Evolutionary conservation across 2,113 vertebrate species (phyloP).

Genomic region (Aspiorhynchus laticeps): DNA sequence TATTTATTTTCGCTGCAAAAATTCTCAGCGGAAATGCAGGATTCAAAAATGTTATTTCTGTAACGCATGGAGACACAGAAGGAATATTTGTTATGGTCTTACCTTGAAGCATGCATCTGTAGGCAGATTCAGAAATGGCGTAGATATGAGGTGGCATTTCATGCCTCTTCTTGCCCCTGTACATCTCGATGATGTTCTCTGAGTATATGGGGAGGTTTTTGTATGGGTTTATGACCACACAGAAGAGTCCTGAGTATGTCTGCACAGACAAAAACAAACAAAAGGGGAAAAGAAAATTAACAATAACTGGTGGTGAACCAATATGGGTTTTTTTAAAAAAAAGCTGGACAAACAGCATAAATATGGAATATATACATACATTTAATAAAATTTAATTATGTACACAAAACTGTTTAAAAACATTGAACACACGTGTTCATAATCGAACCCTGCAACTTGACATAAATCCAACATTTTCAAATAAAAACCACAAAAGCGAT

Average conservation of each 20-base stretch:
- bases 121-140: constrained; percentile 96
- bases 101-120: constrained; percentile 99
- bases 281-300: not conserved
- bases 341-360: not conserved
- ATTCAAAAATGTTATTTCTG: not conserved
- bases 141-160: constrained; percentile 99
- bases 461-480: too few relatives aligned
- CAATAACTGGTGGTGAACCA: not conserved
- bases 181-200: constrained; percentile 99
- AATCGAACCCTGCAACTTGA: too few relatives aligned
- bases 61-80: not conserved
- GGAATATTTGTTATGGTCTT: constrained; percentile 57
- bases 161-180: constrained; percentile 96
- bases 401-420: too few relatives aligned
- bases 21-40: not conserved
- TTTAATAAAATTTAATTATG: not conserved
- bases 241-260: constrained; percentile 99
- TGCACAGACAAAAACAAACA: constrained; percentile 61
- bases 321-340: not conserved
- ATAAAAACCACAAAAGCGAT: too few relatives aligned
- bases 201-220: constrained; percentile 99
- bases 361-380: not conserved
- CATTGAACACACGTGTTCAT: too few relatives aligned
- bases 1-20: not conserved
- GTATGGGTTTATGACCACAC: constrained; percentile 98